Conservation (phyloP, 2,797 vertebrate species). For the Rhabdomys pumilio region DNA sequence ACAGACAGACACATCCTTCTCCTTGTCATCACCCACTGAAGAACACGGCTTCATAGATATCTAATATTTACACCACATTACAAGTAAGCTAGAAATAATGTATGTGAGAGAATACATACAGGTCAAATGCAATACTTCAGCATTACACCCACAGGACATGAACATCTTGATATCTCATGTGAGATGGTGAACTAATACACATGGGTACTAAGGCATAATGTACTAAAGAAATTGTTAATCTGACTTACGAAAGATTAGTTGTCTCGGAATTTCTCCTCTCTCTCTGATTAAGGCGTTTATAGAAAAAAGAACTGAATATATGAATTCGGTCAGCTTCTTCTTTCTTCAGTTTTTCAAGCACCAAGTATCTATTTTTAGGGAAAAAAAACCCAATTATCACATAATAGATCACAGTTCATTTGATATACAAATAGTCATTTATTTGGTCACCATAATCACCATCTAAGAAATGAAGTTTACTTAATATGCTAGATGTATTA, state of each 20-base stretch:
- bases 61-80: not conserved
- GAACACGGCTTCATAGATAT: not conserved
- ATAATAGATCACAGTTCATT: slow-evolving; percentile 29
- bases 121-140: not conserved
- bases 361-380: slow-evolving; percentile 93
- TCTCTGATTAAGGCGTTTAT: slow-evolving; percentile 98
- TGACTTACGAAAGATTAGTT: slow-evolving; percentile 95
- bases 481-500: slow-evolving; percentile 23
- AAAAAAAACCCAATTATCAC: slow-evolving; percentile 72
- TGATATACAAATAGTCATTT: slow-evolving; percentile 46
- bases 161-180: not conserved
- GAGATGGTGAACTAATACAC: not conserved
- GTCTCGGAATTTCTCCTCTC: slow-evolving; percentile 95
- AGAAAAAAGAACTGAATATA: slow-evolving; percentile 99
- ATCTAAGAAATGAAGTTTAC: slow-evolving; percentile 59
- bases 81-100: not conserved
- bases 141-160: not conserved
- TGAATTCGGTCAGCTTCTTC: slow-evolving; percentile 97
- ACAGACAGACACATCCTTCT: not conserved
- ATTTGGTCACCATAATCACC: slow-evolving; percentile 41
- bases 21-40: not conserved
- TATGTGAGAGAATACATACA: not conserved
- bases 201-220: not conserved
- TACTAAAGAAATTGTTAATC: not conserved
- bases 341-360: slow-evolving; percentile 97